Percentiles rank a stretch among this genome's conserved stretches.
Conservation (phyloP, 2,113 vertebrate species). For the Talpa occidentalis region DNA sequence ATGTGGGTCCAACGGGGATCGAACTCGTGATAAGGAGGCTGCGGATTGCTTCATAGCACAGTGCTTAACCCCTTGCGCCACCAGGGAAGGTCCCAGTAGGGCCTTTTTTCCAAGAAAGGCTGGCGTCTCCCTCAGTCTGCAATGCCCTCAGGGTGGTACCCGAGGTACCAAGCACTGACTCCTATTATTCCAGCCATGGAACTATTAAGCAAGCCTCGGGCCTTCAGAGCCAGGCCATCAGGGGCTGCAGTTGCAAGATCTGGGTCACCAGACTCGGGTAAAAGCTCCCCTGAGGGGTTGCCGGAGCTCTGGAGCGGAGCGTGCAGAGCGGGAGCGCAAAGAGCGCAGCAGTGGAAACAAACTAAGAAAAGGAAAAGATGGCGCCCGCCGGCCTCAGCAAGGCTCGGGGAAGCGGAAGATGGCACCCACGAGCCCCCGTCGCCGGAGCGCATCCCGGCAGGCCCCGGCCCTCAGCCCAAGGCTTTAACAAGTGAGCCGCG, state of each 20-base stretch:
- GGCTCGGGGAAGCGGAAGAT: not conserved
- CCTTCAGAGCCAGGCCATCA: not conserved
- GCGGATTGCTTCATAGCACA: too few relatives aligned
- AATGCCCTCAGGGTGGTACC: not conserved
- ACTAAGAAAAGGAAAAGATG: not conserved
- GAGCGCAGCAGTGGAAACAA: not conserved
- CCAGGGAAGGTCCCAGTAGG: too few relatives aligned
- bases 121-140: too few relatives aligned
- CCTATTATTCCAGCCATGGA: not conserved
- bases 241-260: not conserved
- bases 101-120: not conserved
- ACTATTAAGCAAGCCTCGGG: not conserved
- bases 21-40: too few relatives aligned
- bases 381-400: not conserved
- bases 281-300: not conserved
- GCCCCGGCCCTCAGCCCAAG: too few relatives aligned
- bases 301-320: not conserved
- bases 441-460: not conserved
- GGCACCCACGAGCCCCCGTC: not conserved
- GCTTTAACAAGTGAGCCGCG: not conserved
- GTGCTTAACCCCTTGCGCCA: too few relatives aligned
- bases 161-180: not conserved
- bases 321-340: fast-evolving
- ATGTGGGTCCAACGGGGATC: too few relatives aligned
- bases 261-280: not conserved